Percentiles rank a stretch among this genome's conserved stretches.
Evolutionary conservation across 2,113 vertebrate genomes (phyloP).

Genomic region (Sebastes schlegelii): DNA sequence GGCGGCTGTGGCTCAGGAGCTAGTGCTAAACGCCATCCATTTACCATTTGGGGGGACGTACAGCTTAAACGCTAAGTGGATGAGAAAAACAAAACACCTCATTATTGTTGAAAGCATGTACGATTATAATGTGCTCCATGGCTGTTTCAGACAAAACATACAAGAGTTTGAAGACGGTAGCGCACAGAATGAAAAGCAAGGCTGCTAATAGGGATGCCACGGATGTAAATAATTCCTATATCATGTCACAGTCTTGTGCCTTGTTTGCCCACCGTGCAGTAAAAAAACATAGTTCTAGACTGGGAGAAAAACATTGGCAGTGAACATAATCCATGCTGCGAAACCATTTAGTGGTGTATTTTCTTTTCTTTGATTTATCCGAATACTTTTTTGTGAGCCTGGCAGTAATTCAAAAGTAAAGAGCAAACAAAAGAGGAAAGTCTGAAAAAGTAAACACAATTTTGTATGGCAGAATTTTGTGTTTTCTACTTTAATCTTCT

Average conservation of each 20-base stretch:
- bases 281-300: not conserved
- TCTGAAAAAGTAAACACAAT: not conserved
- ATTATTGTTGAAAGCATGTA: not conserved
- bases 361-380: not conserved
- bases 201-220: not conserved
- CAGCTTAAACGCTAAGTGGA: not conserved
- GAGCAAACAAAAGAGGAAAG: not conserved
- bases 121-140: not conserved
- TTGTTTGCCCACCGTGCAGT: not conserved
- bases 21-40: too few relatives aligned
- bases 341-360: conserved; percentile 16
- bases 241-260: not conserved
- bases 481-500: conserved; percentile 3
- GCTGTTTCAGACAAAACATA: not conserved
- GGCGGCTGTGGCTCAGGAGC: too few relatives aligned
- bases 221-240: not conserved
- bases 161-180: not conserved
- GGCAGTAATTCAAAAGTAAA: not conserved
- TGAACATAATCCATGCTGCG: not conserved
- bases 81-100: not conserved
- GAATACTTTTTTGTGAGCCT: not conserved
- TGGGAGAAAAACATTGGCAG: not conserved
- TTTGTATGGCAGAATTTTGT: not conserved
- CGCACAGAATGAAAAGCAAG: conserved; percentile 11
- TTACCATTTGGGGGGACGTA: not conserved